Conservation (phyloP, 92 coral and sea anemone species). For the Bergia sp. region DNA sequence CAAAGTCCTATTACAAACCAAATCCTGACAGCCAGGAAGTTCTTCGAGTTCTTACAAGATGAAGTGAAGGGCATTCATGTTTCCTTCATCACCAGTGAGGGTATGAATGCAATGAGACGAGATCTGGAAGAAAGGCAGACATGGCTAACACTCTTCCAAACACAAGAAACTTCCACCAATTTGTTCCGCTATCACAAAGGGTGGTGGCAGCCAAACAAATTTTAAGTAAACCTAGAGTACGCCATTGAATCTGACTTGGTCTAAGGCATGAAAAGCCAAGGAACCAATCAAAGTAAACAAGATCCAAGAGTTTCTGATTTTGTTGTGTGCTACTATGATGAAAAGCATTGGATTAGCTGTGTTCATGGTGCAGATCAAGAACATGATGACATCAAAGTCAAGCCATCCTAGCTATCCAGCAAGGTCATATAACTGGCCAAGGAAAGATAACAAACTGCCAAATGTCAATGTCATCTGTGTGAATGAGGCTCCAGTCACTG, state of each 20-base stretch:
- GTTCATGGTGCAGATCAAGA: constrained; percentile 40
- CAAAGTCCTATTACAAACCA: constrained; percentile 30
- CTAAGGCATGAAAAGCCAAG: constrained; percentile 34
- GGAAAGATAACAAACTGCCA: constrained; percentile 16
- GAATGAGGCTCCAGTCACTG: too few relatives aligned
- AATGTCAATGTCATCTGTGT: too few relatives aligned
- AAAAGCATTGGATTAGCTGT: constrained; percentile 41
- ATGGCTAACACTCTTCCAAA: constrained; percentile 31
- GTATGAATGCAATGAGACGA: constrained; percentile 19
- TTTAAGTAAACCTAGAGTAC: constrained; percentile 24
- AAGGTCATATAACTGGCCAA: constrained; percentile 49
- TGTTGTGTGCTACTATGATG: constrained; percentile 43
- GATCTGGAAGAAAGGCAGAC: constrained; percentile 28
- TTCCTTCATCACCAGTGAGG: constrained; percentile 25
- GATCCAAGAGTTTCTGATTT: constrained; percentile 37
- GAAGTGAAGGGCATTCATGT: constrained; percentile 11
- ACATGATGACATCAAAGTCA: constrained; percentile 48
- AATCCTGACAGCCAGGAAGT: constrained; percentile 25
- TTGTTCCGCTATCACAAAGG: constrained; percentile 45
- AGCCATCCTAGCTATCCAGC: constrained; percentile 52
- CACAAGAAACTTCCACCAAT: constrained; percentile 50
- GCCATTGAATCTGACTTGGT: constrained; percentile 47
- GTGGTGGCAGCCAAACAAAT: constrained; percentile 48
- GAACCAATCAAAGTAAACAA: constrained; percentile 11
- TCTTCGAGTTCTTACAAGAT: neutral